Percentiles rank a stretch among this genome's conserved stretches.
phyloP scores from a whole-genome alignment of 2,888 invertebrate genomes.

The Thumatha senex region DNA sequence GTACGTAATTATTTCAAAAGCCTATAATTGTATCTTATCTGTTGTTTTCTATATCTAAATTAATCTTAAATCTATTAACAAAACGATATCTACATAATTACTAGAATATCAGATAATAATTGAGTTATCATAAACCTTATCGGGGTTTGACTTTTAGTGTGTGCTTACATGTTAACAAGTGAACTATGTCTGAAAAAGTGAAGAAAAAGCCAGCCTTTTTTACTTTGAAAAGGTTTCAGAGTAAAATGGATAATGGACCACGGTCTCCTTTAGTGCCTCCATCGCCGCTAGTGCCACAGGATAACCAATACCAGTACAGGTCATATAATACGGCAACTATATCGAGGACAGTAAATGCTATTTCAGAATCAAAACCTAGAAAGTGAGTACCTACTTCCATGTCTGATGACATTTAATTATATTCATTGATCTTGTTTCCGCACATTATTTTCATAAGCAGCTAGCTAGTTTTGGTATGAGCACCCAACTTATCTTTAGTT shows the following conservation, averaged over 20 bases:
- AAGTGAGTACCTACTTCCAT: constrained; percentile 49
- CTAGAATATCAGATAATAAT: constrained; percentile 22
- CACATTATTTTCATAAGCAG: constrained; percentile 15
- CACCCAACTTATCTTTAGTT: constrained; percentile 2
- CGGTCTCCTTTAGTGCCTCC: constrained; percentile 13
- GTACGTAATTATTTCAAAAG: constrained; percentile 16
- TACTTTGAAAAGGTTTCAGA: constrained; percentile 63
- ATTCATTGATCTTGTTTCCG: constrained; percentile 26
- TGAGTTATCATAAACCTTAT: constrained; percentile 20
- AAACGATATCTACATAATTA: constrained; percentile 28
- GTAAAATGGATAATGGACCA: constrained; percentile 38
- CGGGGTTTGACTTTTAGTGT: constrained; percentile 28
- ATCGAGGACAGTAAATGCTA: constrained; percentile 33
- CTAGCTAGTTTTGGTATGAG: constrained; percentile 17
- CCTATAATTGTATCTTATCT: constrained; percentile 20
- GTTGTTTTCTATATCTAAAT: background rate
- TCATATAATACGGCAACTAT: constrained; percentile 27
- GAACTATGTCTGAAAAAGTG: constrained; percentile 65
- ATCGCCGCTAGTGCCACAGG: constrained; percentile 19
- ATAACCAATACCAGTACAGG: constrained; percentile 33
- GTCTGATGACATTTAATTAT: constrained; percentile 25
- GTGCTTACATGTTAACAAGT: constrained; percentile 27
- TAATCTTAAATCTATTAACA: constrained; percentile 26
- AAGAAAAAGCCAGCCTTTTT: constrained; percentile 67
- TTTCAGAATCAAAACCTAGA: constrained; percentile 53